Conservation (phyloP, 2,888 invertebrate species). For the Apeira syringaria region DNA sequence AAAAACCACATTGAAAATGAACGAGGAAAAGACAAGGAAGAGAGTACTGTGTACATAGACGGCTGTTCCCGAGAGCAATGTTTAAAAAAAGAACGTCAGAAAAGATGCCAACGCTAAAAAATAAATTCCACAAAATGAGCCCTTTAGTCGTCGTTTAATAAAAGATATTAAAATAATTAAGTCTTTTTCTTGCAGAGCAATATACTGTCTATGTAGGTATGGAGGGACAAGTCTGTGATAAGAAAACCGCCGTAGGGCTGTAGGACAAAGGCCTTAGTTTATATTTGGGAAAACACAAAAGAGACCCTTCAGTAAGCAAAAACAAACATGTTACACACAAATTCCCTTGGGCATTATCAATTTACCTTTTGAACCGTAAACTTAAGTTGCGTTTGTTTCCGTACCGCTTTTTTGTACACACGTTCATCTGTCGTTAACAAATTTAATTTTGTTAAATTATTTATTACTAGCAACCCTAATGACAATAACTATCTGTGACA, state of each 20-base stretch:
- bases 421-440: too few relatives aligned
- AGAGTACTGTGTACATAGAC: slow-evolving; percentile 64
- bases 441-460: too few relatives aligned
- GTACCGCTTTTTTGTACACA: background rate
- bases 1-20: slow-evolving; percentile 71
- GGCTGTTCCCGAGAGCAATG: slow-evolving; percentile 58
- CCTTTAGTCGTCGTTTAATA: slow-evolving; percentile 26
- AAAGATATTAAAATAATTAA: slow-evolving; percentile 22
- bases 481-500: too few relatives aligned
- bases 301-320: slow-evolving; percentile 61
- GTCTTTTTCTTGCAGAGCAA: slow-evolving; percentile 15
- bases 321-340: slow-evolving; percentile 59
- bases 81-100: slow-evolving; percentile 61
- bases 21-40: too few relatives aligned
- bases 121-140: slow-evolving; percentile 44
- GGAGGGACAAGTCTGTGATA: slow-evolving; percentile 52
- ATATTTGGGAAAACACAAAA: slow-evolving; percentile 66
- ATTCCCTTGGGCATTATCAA: slow-evolving; percentile 56
- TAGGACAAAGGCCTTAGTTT: slow-evolving; percentile 68
- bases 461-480: too few relatives aligned
- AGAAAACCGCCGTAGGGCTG: slow-evolving; percentile 64
- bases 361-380: slow-evolving; percentile 51
- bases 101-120: slow-evolving; percentile 52
- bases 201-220: slow-evolving; percentile 32
- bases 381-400: slow-evolving; percentile 41